A percentile compares a stretch with the other conserved stretches of the same genome.
Conservation (phyloP, 1,140 invertebrate genomes). For the Tetragonula clypearis region DNA sequence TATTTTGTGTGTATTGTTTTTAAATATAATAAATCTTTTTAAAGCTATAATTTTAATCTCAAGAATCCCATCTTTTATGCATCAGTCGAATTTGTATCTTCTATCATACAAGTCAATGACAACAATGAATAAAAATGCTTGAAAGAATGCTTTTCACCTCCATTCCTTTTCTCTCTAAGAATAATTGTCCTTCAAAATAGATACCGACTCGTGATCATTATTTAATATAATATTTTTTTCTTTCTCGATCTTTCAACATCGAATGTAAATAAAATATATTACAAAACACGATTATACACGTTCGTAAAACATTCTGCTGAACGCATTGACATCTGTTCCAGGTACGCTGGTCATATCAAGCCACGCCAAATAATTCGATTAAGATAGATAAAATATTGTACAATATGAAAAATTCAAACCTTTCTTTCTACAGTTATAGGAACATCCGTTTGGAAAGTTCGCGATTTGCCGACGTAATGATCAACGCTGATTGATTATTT, state of each 20-base stretch:
- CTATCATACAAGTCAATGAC: not conserved
- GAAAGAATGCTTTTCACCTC: not conserved
- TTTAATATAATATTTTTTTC: not conserved
- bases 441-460: conserved; percentile 66
- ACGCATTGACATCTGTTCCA: conserved; percentile 34
- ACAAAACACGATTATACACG: conserved; percentile 4
- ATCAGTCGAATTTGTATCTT: not conserved
- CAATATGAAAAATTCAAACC: conserved; percentile 51
- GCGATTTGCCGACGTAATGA: conserved; percentile 32
- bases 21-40: conserved; percentile 24
- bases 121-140: not conserved
- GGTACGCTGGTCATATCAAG: conserved; percentile 64
- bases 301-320: not conserved
- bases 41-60: conserved; percentile 54
- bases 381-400: conserved; percentile 58
- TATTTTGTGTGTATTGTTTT: not conserved
- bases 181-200: not conserved
- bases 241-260: not conserved
- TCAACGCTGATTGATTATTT: conserved; percentile 41
- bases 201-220: not conserved
- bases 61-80: not conserved
- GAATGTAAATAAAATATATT: conserved; percentile 34
- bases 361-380: conserved; percentile 61
- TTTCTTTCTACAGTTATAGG: conserved; percentile 60
- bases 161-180: not conserved